Evolutionary conservation across 2,888 invertebrate genomes (phyloP).

Genomic region (Magallana nippona): DNA sequence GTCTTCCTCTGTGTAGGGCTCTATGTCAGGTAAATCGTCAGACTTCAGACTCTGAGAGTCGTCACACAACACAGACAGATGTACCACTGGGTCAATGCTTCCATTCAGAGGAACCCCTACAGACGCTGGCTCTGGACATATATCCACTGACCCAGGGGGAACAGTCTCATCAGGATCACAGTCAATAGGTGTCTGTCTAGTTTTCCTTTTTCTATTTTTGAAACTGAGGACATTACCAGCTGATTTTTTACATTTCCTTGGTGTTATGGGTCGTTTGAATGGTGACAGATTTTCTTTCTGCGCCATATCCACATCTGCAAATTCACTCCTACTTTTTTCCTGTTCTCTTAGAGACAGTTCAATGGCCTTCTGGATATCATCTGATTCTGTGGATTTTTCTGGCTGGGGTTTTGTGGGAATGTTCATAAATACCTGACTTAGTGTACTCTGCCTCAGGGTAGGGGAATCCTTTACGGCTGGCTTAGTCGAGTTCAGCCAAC

Average conservation of each 20-base stretch:
- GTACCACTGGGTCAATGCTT: constrained; percentile 63
- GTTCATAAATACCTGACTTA: constrained; percentile 61
- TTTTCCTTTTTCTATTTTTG: constrained; percentile 3
- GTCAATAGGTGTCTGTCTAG: not conserved
- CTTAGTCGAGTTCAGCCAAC: constrained; percentile 3
- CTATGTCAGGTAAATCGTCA: constrained; percentile 37
- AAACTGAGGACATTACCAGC: constrained; percentile 5
- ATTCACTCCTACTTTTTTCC: constrained; percentile 17
- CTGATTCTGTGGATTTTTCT: constrained; percentile 40
- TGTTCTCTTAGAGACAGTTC: constrained; percentile 53
- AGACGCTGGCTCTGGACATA: not conserved
- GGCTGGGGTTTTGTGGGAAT: constrained; percentile 34
- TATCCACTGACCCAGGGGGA: not conserved
- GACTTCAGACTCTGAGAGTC: constrained; percentile 50
- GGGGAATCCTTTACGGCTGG: constrained; percentile 40
- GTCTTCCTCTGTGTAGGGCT: constrained; percentile 23
- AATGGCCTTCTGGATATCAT: constrained; percentile 55
- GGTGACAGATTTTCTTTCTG: constrained; percentile 51
- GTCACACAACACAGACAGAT: constrained; percentile 59
- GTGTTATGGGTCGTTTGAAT: constrained; percentile 47
- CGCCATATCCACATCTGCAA: not conserved
- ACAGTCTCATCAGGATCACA: constrained; percentile 48
- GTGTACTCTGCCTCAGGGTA: constrained; percentile 58
- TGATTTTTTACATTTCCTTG: constrained; percentile 37
- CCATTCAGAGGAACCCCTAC: constrained; percentile 51